Evolutionary conservation across 2,113 vertebrate genomes (phyloP).

Genomic region (Sakesphorus luctuosus): DNA sequence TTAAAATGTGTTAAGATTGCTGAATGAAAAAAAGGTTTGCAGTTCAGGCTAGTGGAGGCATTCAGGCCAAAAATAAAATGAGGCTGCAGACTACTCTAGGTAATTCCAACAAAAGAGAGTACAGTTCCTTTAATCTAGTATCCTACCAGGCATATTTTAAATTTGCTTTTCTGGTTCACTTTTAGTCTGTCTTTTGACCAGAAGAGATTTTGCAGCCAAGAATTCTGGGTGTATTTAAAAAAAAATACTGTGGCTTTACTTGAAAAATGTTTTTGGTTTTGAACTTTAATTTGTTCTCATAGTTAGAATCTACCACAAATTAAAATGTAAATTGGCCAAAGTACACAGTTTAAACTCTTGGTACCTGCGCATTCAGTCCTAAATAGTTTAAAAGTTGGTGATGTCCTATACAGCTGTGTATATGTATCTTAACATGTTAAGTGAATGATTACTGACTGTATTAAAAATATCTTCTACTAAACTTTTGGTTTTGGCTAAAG

Average conservation of each 20-base stretch:
- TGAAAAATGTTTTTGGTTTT: conserved; percentile 67
- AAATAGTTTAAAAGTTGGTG: background rate
- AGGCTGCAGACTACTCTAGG: background rate
- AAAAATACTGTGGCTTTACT: conserved; percentile 58
- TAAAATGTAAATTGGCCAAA: background rate
- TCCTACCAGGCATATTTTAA: conserved; percentile 43
- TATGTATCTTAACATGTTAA: background rate
- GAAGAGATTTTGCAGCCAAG: conserved; percentile 65
- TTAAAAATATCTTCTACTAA: background rate
- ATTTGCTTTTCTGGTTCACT: conserved; percentile 49
- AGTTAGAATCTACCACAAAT: background rate
- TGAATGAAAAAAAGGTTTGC: conserved; percentile 49
- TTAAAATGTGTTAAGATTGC: conserved; percentile 70
- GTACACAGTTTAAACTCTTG: conserved; percentile 3
- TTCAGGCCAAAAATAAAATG: conserved; percentile 18
- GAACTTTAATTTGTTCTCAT: conserved; percentile 27
- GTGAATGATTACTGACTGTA: background rate
- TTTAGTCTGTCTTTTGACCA: conserved; percentile 53
- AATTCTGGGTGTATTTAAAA: conserved; percentile 46
- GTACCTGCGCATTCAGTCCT: background rate
- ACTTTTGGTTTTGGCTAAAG: background rate
- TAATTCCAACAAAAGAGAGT: background rate
- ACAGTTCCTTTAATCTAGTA: conserved; percentile 35
- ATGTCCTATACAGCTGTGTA: background rate
- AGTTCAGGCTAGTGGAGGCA: conserved; percentile 42